Evolutionary conservation across 2,888 invertebrate genomes (phyloP), one percentile per base, ranked within the genome.

Genomic region (Aporophyla nigra): DNA sequence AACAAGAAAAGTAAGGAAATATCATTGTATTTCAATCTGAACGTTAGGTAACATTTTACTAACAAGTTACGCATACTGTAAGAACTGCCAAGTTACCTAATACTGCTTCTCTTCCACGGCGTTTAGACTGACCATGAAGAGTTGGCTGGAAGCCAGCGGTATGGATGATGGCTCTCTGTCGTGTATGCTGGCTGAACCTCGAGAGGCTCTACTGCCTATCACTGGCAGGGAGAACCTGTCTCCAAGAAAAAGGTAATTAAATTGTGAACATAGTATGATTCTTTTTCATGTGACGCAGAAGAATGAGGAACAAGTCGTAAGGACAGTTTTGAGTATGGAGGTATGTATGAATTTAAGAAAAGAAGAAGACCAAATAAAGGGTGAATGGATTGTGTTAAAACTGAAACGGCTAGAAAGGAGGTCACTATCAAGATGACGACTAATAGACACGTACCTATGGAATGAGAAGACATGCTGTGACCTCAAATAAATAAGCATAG

Each of bases 141-240:
- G 96, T 88, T 96, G 96, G 96, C 85, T 96, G 78, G 96, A 96
- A 82, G 90, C 92, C 6, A 91, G 93, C 76, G 93, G 93, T 70
- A 94, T 96, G 94, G 96, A 96, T 12, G 96, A 95, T 61, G 94
- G 92, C 14, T 91, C 95, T 9, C 84, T 96, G 76, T 91, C 95
- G 9, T 96, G 96, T 88, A 94, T 96, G 95, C 91, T 96, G 61
- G 94, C 94, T 0, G 96, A 96, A 89, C 97, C 97, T 6, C 93
- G 97, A 67, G 97, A 97, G 80, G 97, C 96, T 1, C 90, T 97
- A 54, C 92, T 97, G 43, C 96, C 97, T 1, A 97, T 97, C 83
- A 94, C 97, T 0, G 94, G 96, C 49, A 94, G 96, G 80, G 97
- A 97, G 85, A 97, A 97, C 88, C 87, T 97, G 81, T 95, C 94